Evolutionary conservation across 92 coral and sea anemone genomes (phyloP), one percentile per base, ranked within the genome.

Genomic region (Porites divaricata): DNA sequence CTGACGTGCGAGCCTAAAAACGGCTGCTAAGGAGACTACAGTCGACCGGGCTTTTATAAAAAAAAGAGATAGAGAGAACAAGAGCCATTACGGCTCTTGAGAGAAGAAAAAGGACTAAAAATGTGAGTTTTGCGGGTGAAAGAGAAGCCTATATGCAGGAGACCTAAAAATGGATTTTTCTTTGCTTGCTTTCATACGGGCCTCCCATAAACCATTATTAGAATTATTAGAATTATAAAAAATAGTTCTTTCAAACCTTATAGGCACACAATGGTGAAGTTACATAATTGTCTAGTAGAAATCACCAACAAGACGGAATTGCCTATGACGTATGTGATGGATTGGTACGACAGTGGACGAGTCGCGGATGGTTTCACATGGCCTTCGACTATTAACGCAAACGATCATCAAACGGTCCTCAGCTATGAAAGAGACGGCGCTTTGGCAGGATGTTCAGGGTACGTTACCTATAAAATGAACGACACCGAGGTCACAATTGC

Each of bases 261-360:
- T 2, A 75, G 64, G 62, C 64, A 25, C 15, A 65, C 56, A 45
- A 89, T 85, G 93, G 87, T 85, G 9, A 89, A 89, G 73, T 11
- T 11, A 14, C 90, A 89, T 74, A 86, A 75, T 20, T 81, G 81
- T n/a, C 72, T 71, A 26, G 28, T 90, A 76, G 56, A 50, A 13
- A 85, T 90, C 5, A 19, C 35, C 23, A 90, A 90, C 77, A 53
- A 77, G 28, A 61, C 90, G 3, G 66, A 76, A 25, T 81, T 68
- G 71, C 8, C 69, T 21, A 86, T 90, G 90, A 63, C 11, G 25
- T 86, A 61, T 28, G 80, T 63, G 63, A n/a, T 19, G 41, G 90
- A 76, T 17, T 90, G 93, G 93, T 86, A 81, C 63, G 88, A 86
- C 70, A 81, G 85, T 82, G 93, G 93, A 35, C 82, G 93, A 53